Base-by-base conservation (phyloP, 2,888 invertebrate genomes). In the Yponomeuta evonymella region DNA sequence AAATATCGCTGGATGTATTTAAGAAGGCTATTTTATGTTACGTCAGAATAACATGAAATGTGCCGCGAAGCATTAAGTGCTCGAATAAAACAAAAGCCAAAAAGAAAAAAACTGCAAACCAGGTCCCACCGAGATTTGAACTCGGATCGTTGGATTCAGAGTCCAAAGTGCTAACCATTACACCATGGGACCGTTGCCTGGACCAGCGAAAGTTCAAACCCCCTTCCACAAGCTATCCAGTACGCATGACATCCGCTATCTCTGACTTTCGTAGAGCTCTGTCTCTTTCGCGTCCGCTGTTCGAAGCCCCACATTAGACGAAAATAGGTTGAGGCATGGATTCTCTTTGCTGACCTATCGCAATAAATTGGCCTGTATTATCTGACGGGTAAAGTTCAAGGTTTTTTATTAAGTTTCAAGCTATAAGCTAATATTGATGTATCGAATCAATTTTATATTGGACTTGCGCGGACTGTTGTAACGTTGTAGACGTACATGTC, bases 131-230 rank as follows among this genome's bases (percentile, higher is more conserved):
- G 90, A 90, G 90, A 90, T 90, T 90, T 90, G 90, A 90, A 90
- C 90, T 90, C 90, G 90, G 90, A 90, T 90, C 90, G 90, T 90
- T 90, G 90, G 90, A 90, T 90, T 92, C 92, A 92, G 92, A 92
- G 92, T 92, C 92, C 92, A 93, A 92, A 93, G 92, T 92, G 93
- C 93, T 93, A 92, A 93, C 93, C 93, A 93, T 93, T 93, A 93
- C 93, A 93, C 93, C 93, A 93, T 93, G 92, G 92, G 92, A 72
- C 76, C 81, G 78, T 74, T 75, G 74, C 73, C 2, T 0, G 15
- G 0, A 0, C 0, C 0, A 70, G 1, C 72, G 76, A 84, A 84
- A 82, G 67, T 78, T 72, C 15, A n/a, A 0, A 73, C 72, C 48
- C 66, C 0, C 73, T 75, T 48, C 72, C 70, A 36, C 72, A 67